These are phyloP conservation scores for Agriopis aurantiaria DNA, from an alignment of 2,888 invertebrate genomes.

Conservation along the genomic window DNA sequence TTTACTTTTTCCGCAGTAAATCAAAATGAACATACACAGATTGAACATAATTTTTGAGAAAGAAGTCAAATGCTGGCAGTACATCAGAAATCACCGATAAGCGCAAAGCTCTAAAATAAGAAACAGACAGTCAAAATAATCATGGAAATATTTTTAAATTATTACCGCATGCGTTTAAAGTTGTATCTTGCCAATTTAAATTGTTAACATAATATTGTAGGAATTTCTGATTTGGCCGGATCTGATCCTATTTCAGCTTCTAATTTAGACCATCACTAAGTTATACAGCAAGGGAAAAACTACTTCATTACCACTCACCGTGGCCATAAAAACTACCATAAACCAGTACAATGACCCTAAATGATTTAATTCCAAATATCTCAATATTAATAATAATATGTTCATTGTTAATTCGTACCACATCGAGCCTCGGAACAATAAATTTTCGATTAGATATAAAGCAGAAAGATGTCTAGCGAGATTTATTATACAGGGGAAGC, in stretches of 20 bases:
- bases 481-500: conserved; percentile 75
- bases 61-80: too few species aligned
- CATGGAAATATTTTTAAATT: not conserved
- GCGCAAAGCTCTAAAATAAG: not conserved
- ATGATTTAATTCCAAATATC: conserved; percentile 69
- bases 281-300: conserved; percentile 75
- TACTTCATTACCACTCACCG: conserved; percentile 80
- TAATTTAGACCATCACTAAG: conserved; percentile 43
- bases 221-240: not conserved
- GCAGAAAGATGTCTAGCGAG: conserved; percentile 71
- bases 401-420: conserved; percentile 81
- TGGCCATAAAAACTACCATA: conserved; percentile 70
- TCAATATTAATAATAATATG: conserved; percentile 78
- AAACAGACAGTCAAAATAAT: too few species aligned
- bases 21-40: too few species aligned
- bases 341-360: conserved; percentile 65
- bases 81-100: too few species aligned
- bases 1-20: too few species aligned
- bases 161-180: too few species aligned
- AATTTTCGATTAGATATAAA: conserved; percentile 84
- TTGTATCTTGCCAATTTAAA: too few species aligned
- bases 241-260: not conserved
- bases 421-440: conserved; percentile 78
- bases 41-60: too few species aligned
- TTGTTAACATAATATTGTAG: too few species aligned